A percentile compares a stretch with the other conserved stretches of the same genome.
These are phyloP conservation scores for Coracopsis vasa DNA, from an alignment of 2,113 vertebrate genomes.

Conservation along the genomic window DNA sequence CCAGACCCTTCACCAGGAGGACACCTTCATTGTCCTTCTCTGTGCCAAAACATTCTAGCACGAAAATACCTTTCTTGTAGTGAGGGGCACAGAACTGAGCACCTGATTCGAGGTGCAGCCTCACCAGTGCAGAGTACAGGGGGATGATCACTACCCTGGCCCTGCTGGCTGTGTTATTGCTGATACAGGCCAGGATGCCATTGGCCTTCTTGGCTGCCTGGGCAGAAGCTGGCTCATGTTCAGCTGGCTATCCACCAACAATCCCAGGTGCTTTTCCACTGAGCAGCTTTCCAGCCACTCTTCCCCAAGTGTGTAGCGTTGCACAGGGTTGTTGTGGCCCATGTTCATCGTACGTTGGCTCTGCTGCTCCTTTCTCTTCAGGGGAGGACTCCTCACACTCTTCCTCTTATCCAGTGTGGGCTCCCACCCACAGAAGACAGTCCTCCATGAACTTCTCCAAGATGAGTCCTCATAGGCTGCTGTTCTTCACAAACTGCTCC, in stretches of 20 bases:
- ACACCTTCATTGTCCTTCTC: not conserved
- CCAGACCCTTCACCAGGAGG: not conserved
- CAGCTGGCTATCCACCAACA: not conserved
- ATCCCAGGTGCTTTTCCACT: not conserved
- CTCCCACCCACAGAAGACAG: not conserved
- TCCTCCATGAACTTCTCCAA: not conserved
- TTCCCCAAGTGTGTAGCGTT: not conserved
- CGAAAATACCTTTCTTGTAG: not conserved
- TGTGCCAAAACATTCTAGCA: not conserved
- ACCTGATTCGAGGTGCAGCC: not conserved
- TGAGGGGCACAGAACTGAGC: not conserved
- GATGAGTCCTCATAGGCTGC: not conserved
- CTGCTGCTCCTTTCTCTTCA: not conserved
- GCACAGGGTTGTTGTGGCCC: not conserved
- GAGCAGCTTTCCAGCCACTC: not conserved
- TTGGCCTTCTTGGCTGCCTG: not conserved
- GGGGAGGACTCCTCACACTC: not conserved
- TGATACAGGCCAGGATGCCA: not conserved
- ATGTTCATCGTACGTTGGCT: not conserved
- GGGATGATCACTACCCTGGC: not conserved
- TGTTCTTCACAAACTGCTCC: not conserved
- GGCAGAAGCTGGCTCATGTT: not conserved
- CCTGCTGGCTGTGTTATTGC: not conserved
- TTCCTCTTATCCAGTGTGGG: not conserved
- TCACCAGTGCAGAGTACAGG: accelerated